phyloP scores from a whole-genome alignment of 92 coral and sea anemone genomes.

The Umimayanthus kanabou region DNA sequence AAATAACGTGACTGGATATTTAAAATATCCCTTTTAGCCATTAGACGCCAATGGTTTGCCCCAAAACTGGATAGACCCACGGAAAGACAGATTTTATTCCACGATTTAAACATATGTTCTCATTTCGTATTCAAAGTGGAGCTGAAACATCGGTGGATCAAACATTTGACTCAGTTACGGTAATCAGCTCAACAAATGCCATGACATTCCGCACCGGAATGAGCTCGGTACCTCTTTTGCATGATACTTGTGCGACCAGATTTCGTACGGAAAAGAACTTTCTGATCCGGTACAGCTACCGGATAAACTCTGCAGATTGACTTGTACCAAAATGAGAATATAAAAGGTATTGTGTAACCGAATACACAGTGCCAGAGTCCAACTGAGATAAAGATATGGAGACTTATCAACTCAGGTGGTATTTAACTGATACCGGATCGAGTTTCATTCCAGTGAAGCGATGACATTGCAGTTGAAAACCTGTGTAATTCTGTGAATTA shows the following conservation, averaged over 20 bases:
- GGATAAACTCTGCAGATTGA: not conserved
- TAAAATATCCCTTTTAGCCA: not conserved
- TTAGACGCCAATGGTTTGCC: not conserved
- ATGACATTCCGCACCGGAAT: not conserved
- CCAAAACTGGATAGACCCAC: not conserved
- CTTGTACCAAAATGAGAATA: not conserved
- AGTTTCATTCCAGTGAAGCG: too few species aligned
- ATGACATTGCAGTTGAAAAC: too few species aligned
- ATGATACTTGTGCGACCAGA: not conserved
- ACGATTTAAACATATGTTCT: not conserved
- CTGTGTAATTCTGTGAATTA: too few species aligned
- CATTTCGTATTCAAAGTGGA: not conserved
- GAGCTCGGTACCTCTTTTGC: not conserved
- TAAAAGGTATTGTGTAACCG: not conserved
- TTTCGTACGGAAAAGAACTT: not conserved
- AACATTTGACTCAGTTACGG: not conserved
- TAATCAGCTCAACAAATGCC: not conserved
- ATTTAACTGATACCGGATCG: too few species aligned
- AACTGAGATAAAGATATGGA: too few species aligned
- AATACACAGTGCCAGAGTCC: too few species aligned
- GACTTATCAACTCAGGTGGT: too few species aligned
- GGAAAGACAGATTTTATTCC: not conserved
- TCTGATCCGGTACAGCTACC: not conserved
- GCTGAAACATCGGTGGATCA: not conserved
- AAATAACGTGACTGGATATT: not conserved